Evolutionary conservation across 2,113 vertebrate genomes (phyloP).

Genomic region (Peromyscus maniculatus): DNA sequence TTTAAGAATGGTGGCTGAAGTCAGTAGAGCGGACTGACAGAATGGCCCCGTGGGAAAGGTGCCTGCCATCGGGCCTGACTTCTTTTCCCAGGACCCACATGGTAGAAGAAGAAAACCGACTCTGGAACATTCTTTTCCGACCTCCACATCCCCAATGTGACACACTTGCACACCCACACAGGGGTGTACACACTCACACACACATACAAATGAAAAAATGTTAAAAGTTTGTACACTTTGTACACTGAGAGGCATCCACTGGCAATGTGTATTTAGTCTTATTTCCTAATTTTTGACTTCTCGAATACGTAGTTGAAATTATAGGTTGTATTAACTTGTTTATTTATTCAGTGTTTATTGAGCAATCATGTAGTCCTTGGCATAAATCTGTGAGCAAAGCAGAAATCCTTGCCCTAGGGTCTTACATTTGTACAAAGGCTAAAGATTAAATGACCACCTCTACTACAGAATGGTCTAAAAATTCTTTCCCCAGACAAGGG

Average conservation of each 20-base stretch:
- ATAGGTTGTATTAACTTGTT: neutral
- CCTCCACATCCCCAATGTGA: no score
- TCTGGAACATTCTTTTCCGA: no score
- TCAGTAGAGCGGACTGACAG: neutral
- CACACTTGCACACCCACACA: neutral
- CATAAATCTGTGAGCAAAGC: neutral
- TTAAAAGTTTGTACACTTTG: neutral
- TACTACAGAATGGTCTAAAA: neutral
- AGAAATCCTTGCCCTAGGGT: neutral
- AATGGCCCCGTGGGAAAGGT: neutral
- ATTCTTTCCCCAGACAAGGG: neutral
- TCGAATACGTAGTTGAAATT: neutral
- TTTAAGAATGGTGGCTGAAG: neutral
- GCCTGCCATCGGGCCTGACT: neutral
- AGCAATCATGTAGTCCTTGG: neutral
- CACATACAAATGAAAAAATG: neutral
- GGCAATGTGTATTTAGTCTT: neutral
- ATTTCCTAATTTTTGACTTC: neutral
- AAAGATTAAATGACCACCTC: neutral
- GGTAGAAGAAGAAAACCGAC: neutral
- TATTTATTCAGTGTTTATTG: neutral
- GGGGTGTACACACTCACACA: neutral
- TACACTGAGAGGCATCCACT: neutral
- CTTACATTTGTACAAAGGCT: neutral
- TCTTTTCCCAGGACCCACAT: no score